Evolutionary conservation across 2,888 invertebrate genomes (phyloP), one percentile per base, ranked within the genome.

Genomic region (Tachina lurida): DNA sequence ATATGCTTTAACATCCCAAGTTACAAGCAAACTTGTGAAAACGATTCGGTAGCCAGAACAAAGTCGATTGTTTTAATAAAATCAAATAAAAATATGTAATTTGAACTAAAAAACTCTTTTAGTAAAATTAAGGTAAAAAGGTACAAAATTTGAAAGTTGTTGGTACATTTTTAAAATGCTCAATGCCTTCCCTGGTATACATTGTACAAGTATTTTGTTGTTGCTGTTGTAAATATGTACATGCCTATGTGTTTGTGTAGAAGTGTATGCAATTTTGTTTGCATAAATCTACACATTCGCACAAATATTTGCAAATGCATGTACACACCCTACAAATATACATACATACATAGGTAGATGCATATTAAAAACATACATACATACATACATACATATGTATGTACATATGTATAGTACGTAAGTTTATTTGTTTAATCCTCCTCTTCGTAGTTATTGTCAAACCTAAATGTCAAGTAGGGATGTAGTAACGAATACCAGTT

Each of bases 381-480:
- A n/a, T 19, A 43, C 13, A 41, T 31, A 79, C 71, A 45, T 43
- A 31, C 12, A 39, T 54, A 65, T 3, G 19, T 22, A 70, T 52
- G 22, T 19, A 31, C 15, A n/a, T 41, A 82, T 47, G 10, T 47
- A 73, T 22, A 54, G n/a, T 70, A 52, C 39, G 12, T 52, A 19
- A 43, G 15, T 56, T 47, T 60, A 80, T 75, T 68, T 67, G 80
- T 60, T 67, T 78, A 79, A 75, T 78, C 84, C 78, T 79, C 78
- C 70, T 79, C 70, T 19, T 75, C 52, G 67, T 79, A 75, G 71
- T 79, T 79, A 86, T 83, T 83, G 79, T 83, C 86, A 86, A 70
- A 80, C 88, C 86, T n/a, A 77, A 83, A 67, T 60, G 77, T 84
- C 83, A 84, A 60, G 73, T n/a, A n/a, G n/a, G n/a, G n/a, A n/a